Evolutionary conservation across 2,113 vertebrate species (phyloP), one percentile per base, ranked within the genome.

Genomic region (Oncorhynchus keta): DNA sequence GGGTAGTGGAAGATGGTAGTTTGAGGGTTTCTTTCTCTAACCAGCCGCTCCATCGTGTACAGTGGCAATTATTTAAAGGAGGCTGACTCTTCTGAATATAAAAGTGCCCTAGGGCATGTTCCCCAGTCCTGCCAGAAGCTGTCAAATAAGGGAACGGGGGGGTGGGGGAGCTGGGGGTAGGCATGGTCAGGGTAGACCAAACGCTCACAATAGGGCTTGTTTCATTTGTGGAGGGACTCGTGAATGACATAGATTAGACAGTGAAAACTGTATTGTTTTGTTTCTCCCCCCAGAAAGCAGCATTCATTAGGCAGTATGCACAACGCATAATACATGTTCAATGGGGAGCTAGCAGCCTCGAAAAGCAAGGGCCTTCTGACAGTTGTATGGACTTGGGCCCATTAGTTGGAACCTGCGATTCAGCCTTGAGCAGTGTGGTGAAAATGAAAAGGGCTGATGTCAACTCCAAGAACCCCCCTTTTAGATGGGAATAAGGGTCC

Each of bases 241-340:
- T 93, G 91, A 92, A 91, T 93, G 92, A 93, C 91, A 92, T 89
- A 93, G 91, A 93, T 93, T 93, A 93, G 91, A 91, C 89, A 88
- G 84, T 86, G 88, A 92, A 91, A 91, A 90, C 88, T 89, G 89
- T 86, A 91, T 90, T 91, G 90, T 91, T 91, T 92, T 92, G 86
- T 85, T 24, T 24, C 1, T 20, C 0, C 24, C 5, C 18, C n/a
- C 61, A 28, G 88, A 91, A 91, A 89, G 88, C 57, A 82, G 87
- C 89, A 91, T 92, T 93, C 91, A 91, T 92, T 91, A 92, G 91
- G 88, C 82, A 77, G 84, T 86, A 77, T 89, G 88, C 87, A 87
- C 86, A 86, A 86, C 88, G 92, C 86, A 77, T 84, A 88, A 86
- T 76, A 90, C 86, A 89, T 89, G 89, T 91, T 92, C 88, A 91